A percentile compares a stretch with the other conserved stretches of the same genome.
Evolutionary conservation across 2,113 vertebrate genomes (phyloP).

Genomic region (Cacatua alba): DNA sequence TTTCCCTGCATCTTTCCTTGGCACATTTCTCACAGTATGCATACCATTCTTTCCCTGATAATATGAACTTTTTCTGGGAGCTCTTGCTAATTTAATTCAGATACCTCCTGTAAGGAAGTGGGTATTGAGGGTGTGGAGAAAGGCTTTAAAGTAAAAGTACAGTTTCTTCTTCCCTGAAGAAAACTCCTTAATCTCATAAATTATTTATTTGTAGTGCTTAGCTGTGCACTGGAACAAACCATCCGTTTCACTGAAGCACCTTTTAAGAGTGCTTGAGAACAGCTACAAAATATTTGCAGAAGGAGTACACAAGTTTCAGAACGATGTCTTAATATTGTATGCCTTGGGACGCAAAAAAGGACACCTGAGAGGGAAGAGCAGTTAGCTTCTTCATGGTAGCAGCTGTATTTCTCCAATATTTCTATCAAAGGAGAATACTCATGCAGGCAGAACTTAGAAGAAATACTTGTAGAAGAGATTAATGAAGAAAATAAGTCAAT

Average conservation of each 20-base stretch:
- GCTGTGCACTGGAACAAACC: background rate
- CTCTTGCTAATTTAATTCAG: background rate
- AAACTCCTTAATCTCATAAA: background rate
- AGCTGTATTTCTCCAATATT: background rate
- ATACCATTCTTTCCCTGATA: background rate
- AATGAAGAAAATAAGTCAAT: constrained; percentile 72
- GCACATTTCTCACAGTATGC: background rate
- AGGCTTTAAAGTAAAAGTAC: background rate
- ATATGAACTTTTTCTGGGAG: background rate
- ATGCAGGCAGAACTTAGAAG: background rate
- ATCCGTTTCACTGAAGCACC: background rate
- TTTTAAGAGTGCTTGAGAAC: background rate
- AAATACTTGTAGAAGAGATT: constrained; percentile 56
- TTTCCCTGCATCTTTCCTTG: background rate
- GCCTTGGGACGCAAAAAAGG: background rate
- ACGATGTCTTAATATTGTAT: background rate
- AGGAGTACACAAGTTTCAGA: background rate
- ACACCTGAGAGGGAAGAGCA: background rate
- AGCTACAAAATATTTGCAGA: background rate
- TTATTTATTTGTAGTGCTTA: background rate
- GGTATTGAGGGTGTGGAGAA: background rate
- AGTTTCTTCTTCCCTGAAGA: background rate
- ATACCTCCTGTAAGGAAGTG: background rate
- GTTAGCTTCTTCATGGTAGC: background rate
- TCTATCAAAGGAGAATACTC: constrained; percentile 4